Evolutionary conservation across 2,888 invertebrate species (phyloP), one percentile per base, ranked within the genome.

Genomic region (Sicus ferrugineus): DNA sequence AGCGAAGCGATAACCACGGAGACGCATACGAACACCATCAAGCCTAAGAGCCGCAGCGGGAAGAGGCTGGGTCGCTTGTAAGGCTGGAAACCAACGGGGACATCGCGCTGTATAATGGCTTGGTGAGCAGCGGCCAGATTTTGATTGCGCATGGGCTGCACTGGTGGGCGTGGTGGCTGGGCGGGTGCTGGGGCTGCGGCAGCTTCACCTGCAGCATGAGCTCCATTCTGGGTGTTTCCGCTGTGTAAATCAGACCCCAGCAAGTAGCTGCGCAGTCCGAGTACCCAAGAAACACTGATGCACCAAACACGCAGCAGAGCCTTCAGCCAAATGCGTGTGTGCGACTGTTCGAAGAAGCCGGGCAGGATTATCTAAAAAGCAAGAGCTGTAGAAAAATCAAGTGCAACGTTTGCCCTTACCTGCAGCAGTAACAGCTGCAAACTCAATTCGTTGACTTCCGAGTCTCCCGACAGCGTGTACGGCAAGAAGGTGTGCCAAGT

Each of bases 301-400:
- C 96, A 97, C 97, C 97, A 97, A 68, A 90, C 88, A 9, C 93
- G 89, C 1, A 98, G 91, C 11, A 94, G 86, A n/a, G 91, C 91
- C 84, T 98, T 97, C 73, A 98, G 86, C 96, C 98, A 97, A 9
- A 93, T 92, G 7, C 97, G 89, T 0, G 97, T 97, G 84, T 98
- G 97, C 0, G 96, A 95, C 85, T 99, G 98, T 81, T 99, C 98
- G 70, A 99, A 87, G 50, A 99, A 87, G 0, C 98, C 97, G 0
- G 98, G 99, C 67, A 99, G 88, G 64, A 99, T 95, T 42, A 98
- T 95, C 90, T 90, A 69, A 3, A 73, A 23, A 50, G 42, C 30
- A 66, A 6, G 7, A 66, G 42, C 11, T 21, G 7, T 16, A 16
- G 5, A 6, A 1, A 7, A 68, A 63, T 56, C 11, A 4, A 34